Conservation (phyloP, 2,888 invertebrate genomes). For the Leptura quadrifasciata region DNA sequence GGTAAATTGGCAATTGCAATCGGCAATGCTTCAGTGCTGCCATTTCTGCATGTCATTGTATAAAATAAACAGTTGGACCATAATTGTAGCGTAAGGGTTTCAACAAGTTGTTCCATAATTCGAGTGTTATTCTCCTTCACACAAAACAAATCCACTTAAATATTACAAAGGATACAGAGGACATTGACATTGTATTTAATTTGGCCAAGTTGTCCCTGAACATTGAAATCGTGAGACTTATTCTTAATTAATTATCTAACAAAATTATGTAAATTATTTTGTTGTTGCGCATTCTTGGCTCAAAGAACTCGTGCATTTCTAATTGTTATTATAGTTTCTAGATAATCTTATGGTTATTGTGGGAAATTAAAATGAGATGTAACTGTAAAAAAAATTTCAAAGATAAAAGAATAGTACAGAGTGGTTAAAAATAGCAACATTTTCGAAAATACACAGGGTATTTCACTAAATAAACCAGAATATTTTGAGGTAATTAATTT, state of each 20-base stretch:
- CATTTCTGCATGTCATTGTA: not conserved
- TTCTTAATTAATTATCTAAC: conserved; percentile 52
- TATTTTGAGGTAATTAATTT: too few species aligned
- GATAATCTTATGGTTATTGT: not conserved
- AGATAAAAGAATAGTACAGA: not conserved
- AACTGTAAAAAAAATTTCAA: not conserved
- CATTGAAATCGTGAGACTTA: conserved; percentile 53
- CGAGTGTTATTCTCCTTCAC: not conserved
- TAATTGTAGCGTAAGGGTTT: conserved; percentile 2
- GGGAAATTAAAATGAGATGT: not conserved
- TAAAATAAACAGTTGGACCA: not conserved
- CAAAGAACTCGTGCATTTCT: conserved; percentile 40
- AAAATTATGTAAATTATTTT: conserved; percentile 54
- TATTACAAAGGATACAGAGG: conserved; percentile 30
- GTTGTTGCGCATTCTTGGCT: conserved; percentile 49
- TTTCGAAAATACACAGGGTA: not conserved
- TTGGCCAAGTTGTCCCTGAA: conserved; percentile 52
- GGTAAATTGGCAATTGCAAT: not conserved
- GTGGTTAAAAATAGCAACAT: not conserved
- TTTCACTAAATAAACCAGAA: too few species aligned
- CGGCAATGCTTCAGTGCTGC: not conserved
- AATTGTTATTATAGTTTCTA: conserved; percentile 2
- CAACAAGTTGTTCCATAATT: not conserved
- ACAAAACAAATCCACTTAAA: conserved; percentile 3
- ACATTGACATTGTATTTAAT: conserved; percentile 50